Evolutionary conservation across 2,797 vertebrate species (phyloP).

Genomic region (Nyctibius grandis): DNA sequence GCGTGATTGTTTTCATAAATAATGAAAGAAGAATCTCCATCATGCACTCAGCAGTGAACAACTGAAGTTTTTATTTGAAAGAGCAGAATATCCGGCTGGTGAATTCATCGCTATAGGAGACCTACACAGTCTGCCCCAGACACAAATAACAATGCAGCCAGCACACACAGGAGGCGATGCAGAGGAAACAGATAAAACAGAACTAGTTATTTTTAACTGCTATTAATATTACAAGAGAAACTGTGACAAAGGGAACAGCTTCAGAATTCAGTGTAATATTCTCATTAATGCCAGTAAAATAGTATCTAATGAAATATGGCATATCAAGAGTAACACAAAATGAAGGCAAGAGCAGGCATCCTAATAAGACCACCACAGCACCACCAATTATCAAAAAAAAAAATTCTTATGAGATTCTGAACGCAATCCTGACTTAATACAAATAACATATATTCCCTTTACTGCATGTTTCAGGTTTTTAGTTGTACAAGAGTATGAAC

Average conservation of each 20-base stretch:
- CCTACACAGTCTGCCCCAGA: background rate
- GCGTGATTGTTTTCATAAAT: background rate
- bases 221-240: slow-evolving; percentile 24
- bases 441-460: background rate
- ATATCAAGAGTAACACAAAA: background rate
- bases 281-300: background rate
- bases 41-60: background rate
- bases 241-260: background rate
- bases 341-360: background rate
- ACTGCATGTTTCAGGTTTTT: background rate
- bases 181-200: background rate
- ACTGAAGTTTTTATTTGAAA: background rate
- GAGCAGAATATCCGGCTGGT: background rate
- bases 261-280: background rate
- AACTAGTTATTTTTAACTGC: slow-evolving; percentile 6
- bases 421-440: background rate
- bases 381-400: background rate
- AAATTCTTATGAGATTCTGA: background rate
- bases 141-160: slow-evolving; percentile 23
- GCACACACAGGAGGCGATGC: background rate
- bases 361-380: background rate
- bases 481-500: background rate
- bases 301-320: background rate
- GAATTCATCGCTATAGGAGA: background rate
- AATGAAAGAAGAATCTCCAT: slow-evolving; percentile 5